A percentile compares a stretch with the other conserved stretches of the same genome.
These are phyloP conservation scores for Lordiphosa fenestrarum DNA, from an alignment of 2,888 invertebrate genomes.

Conservation along the genomic window DNA sequence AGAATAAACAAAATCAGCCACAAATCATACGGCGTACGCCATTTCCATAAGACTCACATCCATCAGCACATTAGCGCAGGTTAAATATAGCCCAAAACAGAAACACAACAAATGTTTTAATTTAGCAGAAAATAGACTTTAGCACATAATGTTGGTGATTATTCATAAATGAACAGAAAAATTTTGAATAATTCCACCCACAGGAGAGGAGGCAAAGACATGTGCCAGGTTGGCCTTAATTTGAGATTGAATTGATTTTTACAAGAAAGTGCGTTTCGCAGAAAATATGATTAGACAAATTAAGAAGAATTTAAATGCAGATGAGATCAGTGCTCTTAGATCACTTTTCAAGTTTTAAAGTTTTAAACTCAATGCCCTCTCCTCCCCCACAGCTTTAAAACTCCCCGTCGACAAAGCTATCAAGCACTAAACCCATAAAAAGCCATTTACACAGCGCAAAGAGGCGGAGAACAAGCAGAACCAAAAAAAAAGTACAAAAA, in stretches of 20 bases:
- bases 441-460: slow-evolving; percentile 36
- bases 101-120: slow-evolving; percentile 26
- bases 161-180: slow-evolving; percentile 43
- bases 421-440: slow-evolving; percentile 41
- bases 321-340: slow-evolving; percentile 10
- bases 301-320: too few relatives aligned
- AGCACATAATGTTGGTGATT: slow-evolving; percentile 43
- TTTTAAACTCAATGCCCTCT: too few relatives aligned
- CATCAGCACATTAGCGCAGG: slow-evolving; percentile 19
- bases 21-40: slow-evolving; percentile 21
- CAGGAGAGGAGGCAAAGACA: not conserved
- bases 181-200: slow-evolving; percentile 5
- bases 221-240: slow-evolving; percentile 29
- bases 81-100: slow-evolving; percentile 42
- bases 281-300: not conserved
- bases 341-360: slow-evolving; percentile 7
- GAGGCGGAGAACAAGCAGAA: slow-evolving; percentile 19
- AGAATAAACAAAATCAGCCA: slow-evolving; percentile 25
- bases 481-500: slow-evolving; percentile 6
- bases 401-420: slow-evolving; percentile 28
- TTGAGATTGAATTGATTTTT: not conserved
- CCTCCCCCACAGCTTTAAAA: slow-evolving; percentile 27
- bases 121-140: slow-evolving; percentile 59
- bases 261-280: slow-evolving; percentile 17
- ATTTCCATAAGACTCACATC: slow-evolving; percentile 16